A percentile compares a stretch with the other conserved stretches of the same genome.
Evolutionary conservation across 1,140 invertebrate genomes (phyloP).

Genomic region (Neuroterus valhalla): DNA sequence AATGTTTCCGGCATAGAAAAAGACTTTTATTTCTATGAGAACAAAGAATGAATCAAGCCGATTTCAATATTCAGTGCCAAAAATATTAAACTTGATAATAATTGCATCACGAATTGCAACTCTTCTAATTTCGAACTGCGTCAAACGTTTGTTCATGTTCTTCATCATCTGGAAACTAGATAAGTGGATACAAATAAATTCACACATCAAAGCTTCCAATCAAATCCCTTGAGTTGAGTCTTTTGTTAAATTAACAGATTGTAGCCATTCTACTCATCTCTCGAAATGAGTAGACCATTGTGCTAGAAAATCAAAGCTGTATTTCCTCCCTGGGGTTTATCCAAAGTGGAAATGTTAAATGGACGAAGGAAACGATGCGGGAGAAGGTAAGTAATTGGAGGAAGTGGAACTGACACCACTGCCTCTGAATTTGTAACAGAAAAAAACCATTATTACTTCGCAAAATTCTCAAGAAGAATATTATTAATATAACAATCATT

Average conservation of each 20-base stretch:
- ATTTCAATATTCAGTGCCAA: too few species aligned
- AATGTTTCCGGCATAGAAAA: too few species aligned
- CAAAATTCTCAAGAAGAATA: not conserved
- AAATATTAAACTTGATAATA: too few species aligned
- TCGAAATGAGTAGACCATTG: not conserved
- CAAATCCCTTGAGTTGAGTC: conserved; percentile 17
- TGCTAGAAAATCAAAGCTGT: conserved; percentile 33
- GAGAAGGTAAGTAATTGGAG: conserved; percentile 59
- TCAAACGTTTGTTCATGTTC: not conserved
- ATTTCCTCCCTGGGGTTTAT: conserved; percentile 34
- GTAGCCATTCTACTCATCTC: conserved; percentile 15
- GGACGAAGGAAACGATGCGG: conserved; percentile 49
- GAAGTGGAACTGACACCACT: conserved; percentile 36
- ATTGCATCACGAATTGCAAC: not conserved
- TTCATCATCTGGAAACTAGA: not conserved
- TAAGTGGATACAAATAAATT: not conserved
- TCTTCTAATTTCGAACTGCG: not conserved
- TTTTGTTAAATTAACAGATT: conserved; percentile 22
- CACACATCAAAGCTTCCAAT: conserved; percentile 25
- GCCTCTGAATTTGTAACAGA: not conserved
- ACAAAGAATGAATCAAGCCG: too few species aligned
- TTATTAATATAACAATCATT: too few species aligned
- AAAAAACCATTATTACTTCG: not conserved
- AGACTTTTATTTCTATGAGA: too few species aligned
- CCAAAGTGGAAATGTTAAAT: conserved; percentile 36